Percentiles rank a stretch among this genome's conserved stretches.
Conservation (phyloP, 2,113 vertebrate species). For the Hypocryptadius cinnamomeus region DNA sequence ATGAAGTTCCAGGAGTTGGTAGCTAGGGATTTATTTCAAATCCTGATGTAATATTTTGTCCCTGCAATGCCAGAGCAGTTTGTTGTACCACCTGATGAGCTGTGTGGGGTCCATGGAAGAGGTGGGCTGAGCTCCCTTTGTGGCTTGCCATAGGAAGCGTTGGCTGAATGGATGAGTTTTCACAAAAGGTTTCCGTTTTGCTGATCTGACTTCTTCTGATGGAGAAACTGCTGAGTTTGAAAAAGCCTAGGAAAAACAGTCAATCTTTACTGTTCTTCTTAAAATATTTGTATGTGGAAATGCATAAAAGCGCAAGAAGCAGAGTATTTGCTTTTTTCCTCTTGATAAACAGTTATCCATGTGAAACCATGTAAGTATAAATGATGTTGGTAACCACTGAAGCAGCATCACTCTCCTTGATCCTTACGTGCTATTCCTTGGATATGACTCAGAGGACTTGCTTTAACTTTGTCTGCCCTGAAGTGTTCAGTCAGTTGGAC, state of each 20-base stretch:
- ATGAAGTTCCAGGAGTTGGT: background rate
- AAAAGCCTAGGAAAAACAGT: background rate
- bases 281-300: background rate
- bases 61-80: background rate
- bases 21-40: background rate
- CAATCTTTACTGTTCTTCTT: background rate
- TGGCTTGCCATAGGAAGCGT: background rate
- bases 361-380: background rate
- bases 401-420: accelerated
- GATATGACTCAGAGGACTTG: background rate
- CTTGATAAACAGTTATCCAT: background rate
- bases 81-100: accelerated
- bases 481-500: background rate
- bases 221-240: background rate
- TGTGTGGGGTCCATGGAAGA: background rate
- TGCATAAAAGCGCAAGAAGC: background rate
- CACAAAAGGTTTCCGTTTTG: background rate
- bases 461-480: background rate
- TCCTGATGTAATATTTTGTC: background rate
- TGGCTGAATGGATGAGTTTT: background rate
- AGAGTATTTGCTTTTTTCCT: background rate
- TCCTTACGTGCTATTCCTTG: background rate
- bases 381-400: background rate
- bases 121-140: background rate
- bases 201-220: background rate